Percentiles rank a stretch among this genome's conserved stretches.
Evolutionary conservation across 1,140 invertebrate species (phyloP).

Genomic region (Anastatus disparis): DNA sequence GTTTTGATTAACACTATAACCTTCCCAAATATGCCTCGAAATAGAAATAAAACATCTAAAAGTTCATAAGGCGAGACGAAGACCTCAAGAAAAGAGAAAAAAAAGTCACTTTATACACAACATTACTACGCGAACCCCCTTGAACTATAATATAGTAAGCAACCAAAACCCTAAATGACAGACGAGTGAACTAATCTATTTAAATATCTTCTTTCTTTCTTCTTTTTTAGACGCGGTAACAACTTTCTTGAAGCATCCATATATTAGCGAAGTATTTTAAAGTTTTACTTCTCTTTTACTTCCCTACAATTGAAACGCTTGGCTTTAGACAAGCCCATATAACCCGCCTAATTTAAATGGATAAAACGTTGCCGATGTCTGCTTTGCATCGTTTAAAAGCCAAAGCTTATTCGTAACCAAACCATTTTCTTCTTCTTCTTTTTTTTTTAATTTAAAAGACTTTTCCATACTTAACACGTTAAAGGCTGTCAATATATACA

Average conservation of each 20-base stretch:
- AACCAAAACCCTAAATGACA: slow-evolving; percentile 8
- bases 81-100: background rate
- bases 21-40: slow-evolving; percentile 36
- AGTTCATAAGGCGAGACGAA: background rate
- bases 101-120: too few relatives aligned
- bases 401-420: slow-evolving; percentile 10
- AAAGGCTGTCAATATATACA: background rate
- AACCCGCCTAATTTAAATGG: slow-evolving; percentile 46
- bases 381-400: slow-evolving; percentile 30
- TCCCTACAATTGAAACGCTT: too few relatives aligned
- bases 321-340: slow-evolving; percentile 41
- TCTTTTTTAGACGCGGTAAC: slow-evolving; percentile 41
- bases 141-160: too few relatives aligned
- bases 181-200: slow-evolving; percentile 28
- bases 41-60: slow-evolving; percentile 28
- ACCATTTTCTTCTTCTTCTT: slow-evolving; percentile 24
- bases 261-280: slow-evolving; percentile 54
- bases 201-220: slow-evolving; percentile 20
- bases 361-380: slow-evolving; percentile 31
- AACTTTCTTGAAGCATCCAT: slow-evolving; percentile 50
- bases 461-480: too few relatives aligned
- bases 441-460: slow-evolving; percentile 35
- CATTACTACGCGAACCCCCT: too few relatives aligned
- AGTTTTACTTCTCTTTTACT: too few relatives aligned
- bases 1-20: slow-evolving; percentile 33